Evolutionary conservation across 2,888 invertebrate species (phyloP).

Genomic region (Orthosia gracilis): DNA sequence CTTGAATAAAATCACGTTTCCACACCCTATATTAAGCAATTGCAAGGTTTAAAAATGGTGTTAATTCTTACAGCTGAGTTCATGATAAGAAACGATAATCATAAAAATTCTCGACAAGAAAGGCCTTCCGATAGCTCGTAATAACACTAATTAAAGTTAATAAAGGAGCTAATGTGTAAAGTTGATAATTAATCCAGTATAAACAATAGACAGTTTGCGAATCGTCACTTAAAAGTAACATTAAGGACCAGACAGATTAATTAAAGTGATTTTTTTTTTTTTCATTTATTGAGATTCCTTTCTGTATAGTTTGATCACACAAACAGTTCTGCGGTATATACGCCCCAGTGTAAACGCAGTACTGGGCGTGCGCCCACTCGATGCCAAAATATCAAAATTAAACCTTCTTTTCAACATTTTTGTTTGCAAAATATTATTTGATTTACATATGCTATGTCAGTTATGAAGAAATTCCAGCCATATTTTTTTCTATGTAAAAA

Average conservation of each 20-base stretch:
- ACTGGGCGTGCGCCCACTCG: too few relatives aligned
- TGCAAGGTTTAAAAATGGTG: constrained; percentile 5
- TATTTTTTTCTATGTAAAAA: too few relatives aligned
- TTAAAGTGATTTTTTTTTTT: neutral
- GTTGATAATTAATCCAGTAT: constrained; percentile 28
- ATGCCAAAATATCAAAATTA: too few relatives aligned
- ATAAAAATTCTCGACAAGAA: constrained; percentile 33
- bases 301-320: neutral
- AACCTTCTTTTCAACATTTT: too few relatives aligned
- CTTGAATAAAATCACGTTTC: constrained; percentile 14
- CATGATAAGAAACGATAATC: constrained; percentile 16
- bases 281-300: neutral
- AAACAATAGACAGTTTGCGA: constrained; percentile 42
- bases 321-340: neutral
- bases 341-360: too few relatives aligned
- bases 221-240: constrained; percentile 25
- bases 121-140: constrained; percentile 33
- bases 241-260: constrained; percentile 6
- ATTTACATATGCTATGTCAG: too few relatives aligned
- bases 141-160: constrained; percentile 44
- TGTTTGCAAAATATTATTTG: too few relatives aligned
- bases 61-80: constrained; percentile 1
- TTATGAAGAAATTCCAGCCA: too few relatives aligned
- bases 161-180: constrained; percentile 26
- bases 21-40: constrained; percentile 19